phyloP scores from a whole-genome alignment of 2,797 vertebrate species.

The Macrochelys suwanniensis region DNA sequence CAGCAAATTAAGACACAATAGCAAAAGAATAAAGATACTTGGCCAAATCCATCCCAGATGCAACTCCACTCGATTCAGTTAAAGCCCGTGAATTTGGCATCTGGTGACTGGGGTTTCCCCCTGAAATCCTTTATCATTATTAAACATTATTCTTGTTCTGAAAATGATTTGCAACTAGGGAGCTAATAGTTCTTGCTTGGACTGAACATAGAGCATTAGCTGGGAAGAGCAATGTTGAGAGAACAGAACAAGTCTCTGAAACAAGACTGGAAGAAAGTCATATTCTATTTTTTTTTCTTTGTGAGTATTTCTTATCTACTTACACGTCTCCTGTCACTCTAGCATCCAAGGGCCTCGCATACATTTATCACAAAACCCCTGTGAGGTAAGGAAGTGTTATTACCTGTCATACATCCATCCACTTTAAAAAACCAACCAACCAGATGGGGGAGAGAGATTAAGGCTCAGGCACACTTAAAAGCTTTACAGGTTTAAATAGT shows the following conservation, averaged over 20 bases:
- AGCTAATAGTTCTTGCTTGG: not conserved
- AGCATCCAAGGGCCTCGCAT: not conserved
- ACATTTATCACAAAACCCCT: not conserved
- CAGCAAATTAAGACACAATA: not conserved
- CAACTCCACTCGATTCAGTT: not conserved
- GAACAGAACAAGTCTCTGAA: not conserved
- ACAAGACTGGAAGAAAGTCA: not conserved
- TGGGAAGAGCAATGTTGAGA: not conserved
- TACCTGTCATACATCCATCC: not conserved
- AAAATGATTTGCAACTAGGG: constrained; percentile 49
- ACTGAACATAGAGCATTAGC: not conserved
- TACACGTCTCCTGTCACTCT: not conserved
- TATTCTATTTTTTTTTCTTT: not conserved
- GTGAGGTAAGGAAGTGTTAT: not conserved
- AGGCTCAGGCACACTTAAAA: not conserved
- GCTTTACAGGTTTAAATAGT: not conserved
- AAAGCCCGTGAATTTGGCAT: not conserved
- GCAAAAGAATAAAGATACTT: not conserved
- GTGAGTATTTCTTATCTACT: not conserved
- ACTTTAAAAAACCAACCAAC: not conserved
- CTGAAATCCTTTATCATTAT: not conserved
- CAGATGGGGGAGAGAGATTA: not conserved
- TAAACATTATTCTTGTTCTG: not conserved
- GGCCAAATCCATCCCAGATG: not conserved
- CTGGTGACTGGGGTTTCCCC: not conserved